These are phyloP conservation scores for Maccullochella peelii DNA, from an alignment of 2,113 vertebrate genomes.

Conservation along the genomic window DNA sequence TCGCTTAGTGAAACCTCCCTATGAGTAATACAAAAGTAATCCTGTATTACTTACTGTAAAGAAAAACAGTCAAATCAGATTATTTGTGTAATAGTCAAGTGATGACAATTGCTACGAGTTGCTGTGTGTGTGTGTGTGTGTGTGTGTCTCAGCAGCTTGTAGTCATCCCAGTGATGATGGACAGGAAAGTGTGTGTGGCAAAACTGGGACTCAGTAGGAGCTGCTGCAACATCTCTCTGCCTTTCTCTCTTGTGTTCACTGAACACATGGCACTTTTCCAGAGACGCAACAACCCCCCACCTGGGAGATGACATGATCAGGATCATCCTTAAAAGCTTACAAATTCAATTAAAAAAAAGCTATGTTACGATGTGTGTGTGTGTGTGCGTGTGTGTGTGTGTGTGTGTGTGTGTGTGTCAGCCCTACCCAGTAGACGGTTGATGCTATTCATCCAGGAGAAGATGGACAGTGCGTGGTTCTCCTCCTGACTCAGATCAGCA, in stretches of 20 bases:
- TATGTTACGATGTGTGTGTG: background rate
- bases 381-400: slow-evolving; percentile 6
- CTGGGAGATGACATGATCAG: slow-evolving; percentile 29
- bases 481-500: slow-evolving; percentile 69
- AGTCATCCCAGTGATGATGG: slow-evolving; percentile 65
- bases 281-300: slow-evolving; percentile 47
- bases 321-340: background rate
- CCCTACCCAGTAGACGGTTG: slow-evolving; percentile 69
- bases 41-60: background rate
- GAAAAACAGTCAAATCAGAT: background rate
- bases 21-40: background rate
- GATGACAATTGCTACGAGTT: background rate
- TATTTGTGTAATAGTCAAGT: background rate
- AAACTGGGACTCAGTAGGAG: slow-evolving; percentile 70
- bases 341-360: background rate
- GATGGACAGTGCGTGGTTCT: slow-evolving; percentile 75
- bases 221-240: slow-evolving; percentile 68
- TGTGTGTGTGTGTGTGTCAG: background rate
- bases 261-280: slow-evolving; percentile 82
- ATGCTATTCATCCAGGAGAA: slow-evolving; percentile 76
- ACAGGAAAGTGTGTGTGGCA: slow-evolving; percentile 52
- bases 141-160: slow-evolving; percentile 65
- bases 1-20: background rate
- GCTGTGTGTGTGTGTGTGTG: background rate
- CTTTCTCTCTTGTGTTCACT: slow-evolving; percentile 67